These are phyloP conservation scores for Hypolimnas misippus DNA, from an alignment of 2,888 invertebrate genomes.

Conservation along the genomic window DNA sequence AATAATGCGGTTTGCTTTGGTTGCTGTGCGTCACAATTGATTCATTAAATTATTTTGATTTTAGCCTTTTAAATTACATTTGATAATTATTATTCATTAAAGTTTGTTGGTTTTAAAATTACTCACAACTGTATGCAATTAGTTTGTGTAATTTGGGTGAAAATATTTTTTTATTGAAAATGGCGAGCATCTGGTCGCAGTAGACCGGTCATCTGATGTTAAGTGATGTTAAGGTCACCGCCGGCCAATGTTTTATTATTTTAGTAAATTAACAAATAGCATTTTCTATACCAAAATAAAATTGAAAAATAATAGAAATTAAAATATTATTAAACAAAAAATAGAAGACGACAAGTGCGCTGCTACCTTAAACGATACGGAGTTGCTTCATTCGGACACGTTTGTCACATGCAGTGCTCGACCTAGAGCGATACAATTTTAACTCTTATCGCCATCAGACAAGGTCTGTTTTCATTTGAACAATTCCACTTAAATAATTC, in stretches of 20 bases:
- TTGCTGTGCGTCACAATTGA: not conserved
- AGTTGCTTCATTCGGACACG: constrained; percentile 35
- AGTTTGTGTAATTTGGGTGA: not conserved
- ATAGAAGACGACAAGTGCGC: constrained; percentile 19
- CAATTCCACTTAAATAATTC: not conserved
- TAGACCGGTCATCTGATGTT: too few species aligned
- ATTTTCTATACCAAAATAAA: too few species aligned
- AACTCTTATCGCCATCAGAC: constrained; percentile 6
- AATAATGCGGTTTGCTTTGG: not conserved
- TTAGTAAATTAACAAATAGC: too few species aligned
- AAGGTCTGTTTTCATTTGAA: constrained; percentile 12
- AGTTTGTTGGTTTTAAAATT: not conserved
- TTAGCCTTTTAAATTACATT: not conserved
- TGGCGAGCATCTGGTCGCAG: too few species aligned
- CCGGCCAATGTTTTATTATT: too few species aligned
- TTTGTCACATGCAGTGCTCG: constrained; percentile 40
- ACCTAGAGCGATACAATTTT: constrained; percentile 12
- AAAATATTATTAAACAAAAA: too few species aligned
- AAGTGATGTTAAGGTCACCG: too few species aligned
- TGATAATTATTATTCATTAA: not conserved
- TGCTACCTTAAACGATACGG: constrained; percentile 17
- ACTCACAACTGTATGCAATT: not conserved
- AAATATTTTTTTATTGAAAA: not conserved
- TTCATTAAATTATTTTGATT: not conserved
- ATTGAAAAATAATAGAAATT: too few species aligned